Percentiles rank a stretch among this genome's conserved stretches.
Conservation (phyloP, 1,140 invertebrate genomes). For the Platyscapa corneri region DNA sequence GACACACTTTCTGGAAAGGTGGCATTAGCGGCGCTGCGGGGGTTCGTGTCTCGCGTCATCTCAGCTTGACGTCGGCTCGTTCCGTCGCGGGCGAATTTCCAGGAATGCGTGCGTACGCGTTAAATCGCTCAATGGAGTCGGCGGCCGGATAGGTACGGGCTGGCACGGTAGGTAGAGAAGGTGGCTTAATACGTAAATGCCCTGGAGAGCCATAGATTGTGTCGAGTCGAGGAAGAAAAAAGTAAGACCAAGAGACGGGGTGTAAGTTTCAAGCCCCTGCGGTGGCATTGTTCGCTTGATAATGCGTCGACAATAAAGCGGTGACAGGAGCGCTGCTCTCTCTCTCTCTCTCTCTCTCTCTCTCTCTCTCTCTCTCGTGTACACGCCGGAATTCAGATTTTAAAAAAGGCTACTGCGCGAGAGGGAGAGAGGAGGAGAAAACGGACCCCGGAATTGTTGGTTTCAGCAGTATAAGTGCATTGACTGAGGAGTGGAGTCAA, state of each 20-base stretch:
- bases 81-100: constrained; percentile 7
- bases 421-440: not conserved
- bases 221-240: constrained; percentile 31
- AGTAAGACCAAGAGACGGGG: constrained; percentile 51
- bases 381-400: constrained; percentile 53
- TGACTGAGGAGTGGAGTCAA: constrained; percentile 35
- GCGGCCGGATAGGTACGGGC: not conserved
- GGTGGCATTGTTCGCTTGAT: constrained; percentile 62
- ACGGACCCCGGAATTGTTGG: not conserved
- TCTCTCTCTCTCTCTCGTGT: constrained; percentile 17
- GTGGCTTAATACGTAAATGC: not conserved
- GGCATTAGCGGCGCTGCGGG: constrained; percentile 25
- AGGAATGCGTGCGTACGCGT: constrained; percentile 44
- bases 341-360: not conserved
- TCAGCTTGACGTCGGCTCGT: constrained; percentile 4
- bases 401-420: not conserved
- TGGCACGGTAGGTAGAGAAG: not conserved
- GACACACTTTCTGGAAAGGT: constrained; percentile 28
- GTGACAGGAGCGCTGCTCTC: constrained; percentile 58
- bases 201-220: not conserved
- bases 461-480: not conserved
- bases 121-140: constrained; percentile 1
- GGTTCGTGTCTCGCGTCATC: constrained; percentile 17
- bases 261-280: constrained; percentile 67
- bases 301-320: constrained; percentile 66